These are phyloP conservation scores for Oxyura jamaicensis DNA, from an alignment of 2,113 vertebrate species.

Conservation along the genomic window DNA sequence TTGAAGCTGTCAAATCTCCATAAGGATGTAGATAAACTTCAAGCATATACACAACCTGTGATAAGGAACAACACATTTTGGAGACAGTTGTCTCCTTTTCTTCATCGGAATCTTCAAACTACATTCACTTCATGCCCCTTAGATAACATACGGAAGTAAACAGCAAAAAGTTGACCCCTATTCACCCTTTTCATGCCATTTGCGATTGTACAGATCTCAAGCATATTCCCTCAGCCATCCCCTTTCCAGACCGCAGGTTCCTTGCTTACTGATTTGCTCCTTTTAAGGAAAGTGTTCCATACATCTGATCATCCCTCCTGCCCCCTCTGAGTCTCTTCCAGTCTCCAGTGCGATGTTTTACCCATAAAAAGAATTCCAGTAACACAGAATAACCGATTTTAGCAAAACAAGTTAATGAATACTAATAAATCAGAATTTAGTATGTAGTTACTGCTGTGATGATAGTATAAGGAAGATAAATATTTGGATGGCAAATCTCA, in stretches of 20 bases:
- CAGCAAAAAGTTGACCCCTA: not conserved
- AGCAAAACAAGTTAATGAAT: not conserved
- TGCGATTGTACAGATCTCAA: not conserved
- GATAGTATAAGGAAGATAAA: not conserved
- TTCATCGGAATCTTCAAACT: not conserved
- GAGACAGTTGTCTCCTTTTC: not conserved
- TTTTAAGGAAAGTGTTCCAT: not conserved
- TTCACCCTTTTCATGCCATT: not conserved
- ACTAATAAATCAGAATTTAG: not conserved
- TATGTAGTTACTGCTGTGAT: not conserved
- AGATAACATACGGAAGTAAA: not conserved
- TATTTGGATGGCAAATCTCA: not conserved
- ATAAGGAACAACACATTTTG: not conserved
- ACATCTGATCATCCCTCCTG: not conserved
- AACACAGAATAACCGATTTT: not conserved
- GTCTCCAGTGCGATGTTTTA: not conserved
- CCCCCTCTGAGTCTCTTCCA: not conserved
- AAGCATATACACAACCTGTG: not conserved
- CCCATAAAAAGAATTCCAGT: not conserved
- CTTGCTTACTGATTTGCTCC: not conserved
- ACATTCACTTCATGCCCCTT: not conserved
- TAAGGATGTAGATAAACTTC: not conserved
- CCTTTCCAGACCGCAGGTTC: not conserved
- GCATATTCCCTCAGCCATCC: not conserved
- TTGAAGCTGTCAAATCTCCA: not conserved